Conservation (phyloP, 1,140 invertebrate species). For the Cherax quadricarinatus region DNA sequence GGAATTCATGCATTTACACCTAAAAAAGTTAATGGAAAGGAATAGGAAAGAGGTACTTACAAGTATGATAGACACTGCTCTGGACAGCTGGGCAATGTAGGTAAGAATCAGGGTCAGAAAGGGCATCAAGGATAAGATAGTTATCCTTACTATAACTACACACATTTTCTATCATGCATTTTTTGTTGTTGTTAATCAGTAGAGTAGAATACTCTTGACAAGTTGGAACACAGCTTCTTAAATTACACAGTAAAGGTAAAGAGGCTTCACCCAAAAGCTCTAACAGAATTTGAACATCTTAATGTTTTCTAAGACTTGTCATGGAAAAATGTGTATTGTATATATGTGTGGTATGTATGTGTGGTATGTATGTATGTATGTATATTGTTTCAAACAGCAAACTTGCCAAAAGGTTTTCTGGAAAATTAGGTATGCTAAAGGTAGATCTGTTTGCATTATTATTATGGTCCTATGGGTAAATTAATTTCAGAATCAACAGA, state of each 20-base stretch:
- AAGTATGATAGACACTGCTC: constrained; percentile 65
- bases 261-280: no score
- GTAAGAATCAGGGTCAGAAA: constrained; percentile 18
- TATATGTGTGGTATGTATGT: no score
- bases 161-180: constrained; percentile 39
- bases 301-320: no score
- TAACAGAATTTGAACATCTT: no score
- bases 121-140: constrained; percentile 13
- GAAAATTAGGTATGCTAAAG: no score
- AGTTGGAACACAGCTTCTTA: background rate
- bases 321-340: no score
- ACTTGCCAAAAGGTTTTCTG: no score
- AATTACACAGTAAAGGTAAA: background rate
- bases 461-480: no score
- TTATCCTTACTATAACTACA: constrained; percentile 7
- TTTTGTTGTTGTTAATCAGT: background rate
- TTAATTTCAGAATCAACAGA: no score
- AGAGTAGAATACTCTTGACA: background rate
- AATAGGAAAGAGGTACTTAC: constrained; percentile 59
- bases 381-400: no score
- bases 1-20: background rate
- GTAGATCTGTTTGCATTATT: no score
- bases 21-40: background rate
- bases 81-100: constrained; percentile 52
- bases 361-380: no score